A percentile compares a stretch with the other conserved stretches of the same genome.
These are phyloP conservation scores for Anseranas semipalmata DNA, from an alignment of 2,113 vertebrate species.

Conservation along the genomic window DNA sequence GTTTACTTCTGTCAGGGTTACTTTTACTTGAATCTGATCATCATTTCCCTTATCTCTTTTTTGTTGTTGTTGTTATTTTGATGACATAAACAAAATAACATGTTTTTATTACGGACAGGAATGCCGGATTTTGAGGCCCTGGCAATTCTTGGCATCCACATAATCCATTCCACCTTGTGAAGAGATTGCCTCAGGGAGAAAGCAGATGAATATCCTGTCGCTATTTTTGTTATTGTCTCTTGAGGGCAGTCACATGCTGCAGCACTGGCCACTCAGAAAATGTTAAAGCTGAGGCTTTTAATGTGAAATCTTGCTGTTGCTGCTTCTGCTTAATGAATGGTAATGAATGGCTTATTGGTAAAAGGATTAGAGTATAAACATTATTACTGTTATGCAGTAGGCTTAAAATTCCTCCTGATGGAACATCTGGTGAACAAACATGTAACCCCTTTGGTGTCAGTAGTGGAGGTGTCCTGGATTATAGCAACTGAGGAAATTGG, in stretches of 20 bases:
- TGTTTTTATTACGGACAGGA: no score
- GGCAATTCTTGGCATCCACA: no score
- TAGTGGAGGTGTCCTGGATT: not conserved
- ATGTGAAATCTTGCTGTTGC: not conserved
- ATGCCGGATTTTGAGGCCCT: no score
- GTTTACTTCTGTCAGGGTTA: no score
- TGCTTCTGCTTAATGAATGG: not conserved
- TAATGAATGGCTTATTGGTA: not conserved
- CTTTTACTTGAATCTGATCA: no score
- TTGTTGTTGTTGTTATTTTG: no score
- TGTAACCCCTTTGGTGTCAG: fast-evolving
- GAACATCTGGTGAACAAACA: not conserved
- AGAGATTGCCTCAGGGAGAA: not conserved
- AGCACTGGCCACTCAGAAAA: not conserved
- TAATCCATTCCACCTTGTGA: not conserved
- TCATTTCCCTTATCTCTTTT: no score
- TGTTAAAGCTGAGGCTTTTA: not conserved
- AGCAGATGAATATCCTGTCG: not conserved
- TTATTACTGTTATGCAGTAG: fast-evolving
- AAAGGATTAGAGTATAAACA: not conserved
- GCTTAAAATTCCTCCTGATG: not conserved
- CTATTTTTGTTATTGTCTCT: not conserved
- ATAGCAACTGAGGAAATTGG: not conserved
- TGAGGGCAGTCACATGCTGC: not conserved
- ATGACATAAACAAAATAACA: no score